Evolutionary conservation across 2,888 invertebrate genomes (phyloP).

Genomic region (Acrobasis repandana): DNA sequence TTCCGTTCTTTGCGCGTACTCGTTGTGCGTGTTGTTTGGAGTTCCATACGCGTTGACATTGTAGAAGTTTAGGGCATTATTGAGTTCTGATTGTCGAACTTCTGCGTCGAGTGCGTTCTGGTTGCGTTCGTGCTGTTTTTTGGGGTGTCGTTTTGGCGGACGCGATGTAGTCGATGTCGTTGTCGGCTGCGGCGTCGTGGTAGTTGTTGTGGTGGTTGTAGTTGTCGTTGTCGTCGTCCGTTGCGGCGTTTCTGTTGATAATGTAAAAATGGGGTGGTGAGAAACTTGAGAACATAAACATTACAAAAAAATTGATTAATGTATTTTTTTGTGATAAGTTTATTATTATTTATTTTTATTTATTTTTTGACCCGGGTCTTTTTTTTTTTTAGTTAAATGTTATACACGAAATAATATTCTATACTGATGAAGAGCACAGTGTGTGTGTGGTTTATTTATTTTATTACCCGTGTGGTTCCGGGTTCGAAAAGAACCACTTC

Average conservation of each 20-base stretch:
- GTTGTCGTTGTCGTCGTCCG: conserved; percentile 73
- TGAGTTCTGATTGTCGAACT: conserved; percentile 60
- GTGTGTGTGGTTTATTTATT: too few relatives aligned
- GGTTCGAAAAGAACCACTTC: too few relatives aligned
- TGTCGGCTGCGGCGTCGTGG: conserved; percentile 57
- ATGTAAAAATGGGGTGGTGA: conserved; percentile 23
- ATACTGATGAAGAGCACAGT: too few relatives aligned
- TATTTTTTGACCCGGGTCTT: too few relatives aligned
- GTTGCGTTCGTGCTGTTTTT: conserved; percentile 65
- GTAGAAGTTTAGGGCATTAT: conserved; percentile 68
- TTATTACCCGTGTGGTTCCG: too few relatives aligned
- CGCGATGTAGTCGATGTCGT: conserved; percentile 58
- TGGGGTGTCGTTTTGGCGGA: conserved; percentile 65
- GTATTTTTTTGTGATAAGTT: too few relatives aligned
- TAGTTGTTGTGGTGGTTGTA: conserved; percentile 70
- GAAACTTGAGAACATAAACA: not conserved
- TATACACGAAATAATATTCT: too few relatives aligned
- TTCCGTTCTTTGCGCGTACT: conserved; percentile 69
- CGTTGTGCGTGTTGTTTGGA: conserved; percentile 61
- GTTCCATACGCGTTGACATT: conserved; percentile 56
- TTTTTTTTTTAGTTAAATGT: too few relatives aligned
- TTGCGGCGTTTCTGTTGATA: conserved; percentile 73
- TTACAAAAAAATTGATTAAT: too few relatives aligned
- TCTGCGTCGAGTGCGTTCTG: conserved; percentile 70
- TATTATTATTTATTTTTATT: too few relatives aligned